Percentiles rank a stretch among this genome's conserved stretches.
Evolutionary conservation across 2,113 vertebrate genomes (phyloP).

Genomic region (Pelmatolapia mariae): DNA sequence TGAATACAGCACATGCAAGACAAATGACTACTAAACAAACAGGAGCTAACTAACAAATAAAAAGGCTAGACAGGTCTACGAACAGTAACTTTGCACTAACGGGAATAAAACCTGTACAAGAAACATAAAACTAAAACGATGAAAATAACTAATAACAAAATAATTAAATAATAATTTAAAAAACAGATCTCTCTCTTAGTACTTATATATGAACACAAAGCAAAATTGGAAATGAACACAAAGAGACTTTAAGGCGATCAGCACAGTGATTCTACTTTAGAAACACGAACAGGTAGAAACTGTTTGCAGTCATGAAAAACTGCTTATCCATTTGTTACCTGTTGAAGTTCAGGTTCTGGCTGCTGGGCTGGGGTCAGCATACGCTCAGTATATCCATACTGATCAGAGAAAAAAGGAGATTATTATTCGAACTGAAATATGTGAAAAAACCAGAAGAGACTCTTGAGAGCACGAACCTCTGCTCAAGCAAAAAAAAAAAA

Average conservation of each 20-base stretch:
- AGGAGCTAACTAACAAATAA: background rate
- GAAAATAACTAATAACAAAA: background rate
- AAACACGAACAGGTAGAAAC: background rate
- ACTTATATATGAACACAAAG: background rate
- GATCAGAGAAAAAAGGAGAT: background rate
- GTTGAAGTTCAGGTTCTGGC: background rate
- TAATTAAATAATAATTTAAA: fast-evolving
- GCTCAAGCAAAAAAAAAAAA: background rate
- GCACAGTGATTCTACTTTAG: background rate
- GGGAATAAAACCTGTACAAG: background rate
- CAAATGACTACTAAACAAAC: background rate
- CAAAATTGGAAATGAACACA: background rate
- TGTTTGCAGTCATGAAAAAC: background rate
- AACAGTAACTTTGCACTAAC: background rate
- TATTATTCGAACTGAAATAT: background rate
- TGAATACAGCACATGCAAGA: background rate
- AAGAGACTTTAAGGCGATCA: background rate
- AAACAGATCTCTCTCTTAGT: background rate
- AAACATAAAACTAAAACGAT: background rate
- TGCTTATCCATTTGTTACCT: background rate
- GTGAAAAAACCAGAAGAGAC: background rate
- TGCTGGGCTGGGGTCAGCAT: background rate
- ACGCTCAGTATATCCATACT: background rate
- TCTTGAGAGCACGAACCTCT: background rate
- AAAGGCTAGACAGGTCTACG: background rate